Conservation (phyloP, 2,888 invertebrate genomes). For the Brassicogethes aeneus region DNA sequence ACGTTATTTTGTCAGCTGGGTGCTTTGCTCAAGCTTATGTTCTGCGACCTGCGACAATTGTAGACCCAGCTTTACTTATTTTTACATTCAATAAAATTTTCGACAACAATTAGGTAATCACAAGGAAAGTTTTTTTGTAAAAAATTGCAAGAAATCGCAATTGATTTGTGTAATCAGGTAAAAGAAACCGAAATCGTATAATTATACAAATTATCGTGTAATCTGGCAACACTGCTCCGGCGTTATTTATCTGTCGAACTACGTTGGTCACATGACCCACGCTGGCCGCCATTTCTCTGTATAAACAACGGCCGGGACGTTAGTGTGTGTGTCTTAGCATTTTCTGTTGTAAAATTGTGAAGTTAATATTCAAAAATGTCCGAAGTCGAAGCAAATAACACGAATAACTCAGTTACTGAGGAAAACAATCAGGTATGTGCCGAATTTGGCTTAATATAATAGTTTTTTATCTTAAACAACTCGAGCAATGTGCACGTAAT, state of each 20-base stretch:
- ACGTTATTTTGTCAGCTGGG: too few species aligned
- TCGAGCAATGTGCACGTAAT: conserved; percentile 40
- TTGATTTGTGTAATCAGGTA: too few species aligned
- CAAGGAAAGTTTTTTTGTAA: too few species aligned
- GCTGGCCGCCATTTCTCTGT: conserved; percentile 54
- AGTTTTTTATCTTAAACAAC: conserved; percentile 21
- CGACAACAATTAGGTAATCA: too few species aligned
- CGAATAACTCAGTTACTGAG: conserved; percentile 36
- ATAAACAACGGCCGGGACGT: conserved; percentile 50
- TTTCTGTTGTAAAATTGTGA: conserved; percentile 22
- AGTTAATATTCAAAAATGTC: conserved; percentile 37
- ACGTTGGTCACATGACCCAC: conserved; percentile 48
- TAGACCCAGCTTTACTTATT: too few species aligned
- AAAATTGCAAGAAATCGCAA: too few species aligned
- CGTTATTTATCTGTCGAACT: conserved; percentile 33
- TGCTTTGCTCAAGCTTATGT: too few species aligned
- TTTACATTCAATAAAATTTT: too few species aligned
- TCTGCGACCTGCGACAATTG: too few species aligned
- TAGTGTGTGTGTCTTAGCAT: conserved; percentile 23
- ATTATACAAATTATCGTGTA: too few species aligned
- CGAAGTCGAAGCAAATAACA: conserved; percentile 37
- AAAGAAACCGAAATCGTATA: too few species aligned
- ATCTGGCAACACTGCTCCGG: too few species aligned
- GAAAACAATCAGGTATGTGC: conserved; percentile 38
- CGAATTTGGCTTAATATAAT: conserved; percentile 13